Percentiles rank a stretch among this genome's conserved stretches.
Conservation (phyloP, 2,797 vertebrate genomes). For the Catharus ustulatus region DNA sequence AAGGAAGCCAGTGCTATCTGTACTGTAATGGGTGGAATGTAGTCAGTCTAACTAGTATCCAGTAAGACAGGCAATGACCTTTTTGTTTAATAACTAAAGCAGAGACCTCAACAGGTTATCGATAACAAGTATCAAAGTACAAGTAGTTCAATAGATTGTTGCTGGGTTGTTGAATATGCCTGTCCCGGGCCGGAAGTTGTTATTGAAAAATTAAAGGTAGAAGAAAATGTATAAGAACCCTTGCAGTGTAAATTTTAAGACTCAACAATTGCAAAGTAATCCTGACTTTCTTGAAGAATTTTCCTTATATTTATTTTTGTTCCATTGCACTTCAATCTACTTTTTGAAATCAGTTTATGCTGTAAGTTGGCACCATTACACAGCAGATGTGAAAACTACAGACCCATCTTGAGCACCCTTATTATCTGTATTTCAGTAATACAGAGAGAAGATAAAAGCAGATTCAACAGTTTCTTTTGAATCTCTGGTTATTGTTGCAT, state of each 20-base stretch:
- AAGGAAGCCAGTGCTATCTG: background rate
- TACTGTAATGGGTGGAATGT: background rate
- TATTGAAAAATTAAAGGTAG: background rate
- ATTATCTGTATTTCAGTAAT: background rate
- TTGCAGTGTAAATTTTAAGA: background rate
- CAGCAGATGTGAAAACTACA: background rate
- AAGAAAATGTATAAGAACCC: background rate
- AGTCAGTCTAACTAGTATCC: background rate
- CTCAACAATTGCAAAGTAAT: background rate
- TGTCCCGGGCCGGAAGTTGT: background rate
- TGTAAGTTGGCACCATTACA: background rate
- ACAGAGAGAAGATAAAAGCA: background rate
- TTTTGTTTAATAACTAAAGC: background rate
- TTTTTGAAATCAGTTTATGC: background rate
- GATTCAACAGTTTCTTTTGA: background rate
- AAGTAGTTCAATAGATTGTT: background rate
- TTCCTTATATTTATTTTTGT: background rate
- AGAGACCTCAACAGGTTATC: background rate
- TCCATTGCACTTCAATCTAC: background rate
- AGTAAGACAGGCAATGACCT: background rate
- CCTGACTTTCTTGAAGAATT: background rate
- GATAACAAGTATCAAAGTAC: background rate
- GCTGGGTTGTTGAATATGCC: background rate
- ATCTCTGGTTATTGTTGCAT: background rate
- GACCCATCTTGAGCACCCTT: background rate